These are phyloP conservation scores for Leptoclinus maculatus DNA, from an alignment of 2,797 vertebrate genomes.

Conservation along the genomic window DNA sequence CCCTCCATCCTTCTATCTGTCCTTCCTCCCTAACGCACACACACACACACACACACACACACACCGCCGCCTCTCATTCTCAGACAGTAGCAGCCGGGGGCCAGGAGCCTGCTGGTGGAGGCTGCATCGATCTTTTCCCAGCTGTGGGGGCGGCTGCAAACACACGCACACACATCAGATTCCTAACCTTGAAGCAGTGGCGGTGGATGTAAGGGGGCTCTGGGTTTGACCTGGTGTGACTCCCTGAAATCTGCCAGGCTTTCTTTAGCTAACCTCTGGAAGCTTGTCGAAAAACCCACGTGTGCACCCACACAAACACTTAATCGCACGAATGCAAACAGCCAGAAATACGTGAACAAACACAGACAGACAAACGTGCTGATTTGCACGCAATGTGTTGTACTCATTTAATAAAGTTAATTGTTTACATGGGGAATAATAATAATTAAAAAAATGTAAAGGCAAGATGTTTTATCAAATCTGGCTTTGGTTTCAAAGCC, in stretches of 20 bases:
- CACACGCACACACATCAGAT: constrained; percentile 29
- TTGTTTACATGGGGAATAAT: constrained; percentile 10
- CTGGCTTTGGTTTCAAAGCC: not conserved
- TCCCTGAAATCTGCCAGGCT: constrained; percentile 59
- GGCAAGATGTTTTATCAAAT: not conserved
- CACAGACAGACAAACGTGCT: constrained; percentile 8
- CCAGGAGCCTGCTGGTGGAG: constrained; percentile 76
- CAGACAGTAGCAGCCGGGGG: constrained; percentile 78
- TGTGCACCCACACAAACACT: constrained; percentile 53
- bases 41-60: constrained; percentile 12
- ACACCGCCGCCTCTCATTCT: constrained; percentile 65
- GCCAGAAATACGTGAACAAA: constrained; percentile 14
- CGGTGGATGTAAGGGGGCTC: constrained; percentile 53
- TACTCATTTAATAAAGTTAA: not conserved
- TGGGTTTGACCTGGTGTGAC: constrained; percentile 55
- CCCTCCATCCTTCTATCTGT: constrained; percentile 51
- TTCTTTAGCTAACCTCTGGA: constrained; percentile 55
- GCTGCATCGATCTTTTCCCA: constrained; percentile 78
- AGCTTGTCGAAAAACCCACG: constrained; percentile 46
- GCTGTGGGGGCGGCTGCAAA: constrained; percentile 76
- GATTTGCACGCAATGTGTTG: constrained; percentile 11
- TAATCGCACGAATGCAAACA: constrained; percentile 28
- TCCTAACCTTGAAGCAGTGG: constrained; percentile 64
- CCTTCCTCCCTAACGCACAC: constrained; percentile 24
- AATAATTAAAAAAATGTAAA: not conserved